Conservation (phyloP, 1,140 invertebrate species). For the Diorhabda elongata region DNA sequence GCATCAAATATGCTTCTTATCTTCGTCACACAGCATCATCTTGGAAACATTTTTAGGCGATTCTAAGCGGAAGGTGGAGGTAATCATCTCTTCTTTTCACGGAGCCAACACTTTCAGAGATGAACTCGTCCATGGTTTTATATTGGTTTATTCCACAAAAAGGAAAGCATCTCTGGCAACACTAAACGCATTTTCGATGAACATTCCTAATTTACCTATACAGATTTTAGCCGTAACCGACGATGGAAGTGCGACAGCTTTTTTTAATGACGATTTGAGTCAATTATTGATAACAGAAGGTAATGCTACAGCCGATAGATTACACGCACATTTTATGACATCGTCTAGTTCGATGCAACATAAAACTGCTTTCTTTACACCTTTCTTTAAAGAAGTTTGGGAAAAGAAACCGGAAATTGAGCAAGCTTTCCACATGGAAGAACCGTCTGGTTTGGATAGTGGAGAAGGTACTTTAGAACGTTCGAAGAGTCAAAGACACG, state of each 20-base stretch:
- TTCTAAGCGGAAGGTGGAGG: slow-evolving; percentile 84
- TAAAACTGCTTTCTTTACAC: slow-evolving; percentile 90
- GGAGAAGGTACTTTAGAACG: slow-evolving; percentile 68
- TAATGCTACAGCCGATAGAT: slow-evolving; percentile 84
- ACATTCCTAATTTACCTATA: slow-evolving; percentile 90
- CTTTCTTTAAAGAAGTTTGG: slow-evolving; percentile 95
- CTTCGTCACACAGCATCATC: slow-evolving; percentile 81
- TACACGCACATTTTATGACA: slow-evolving; percentile 91
- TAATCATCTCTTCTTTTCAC: slow-evolving; percentile 93
- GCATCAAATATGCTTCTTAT: slow-evolving; percentile 83
- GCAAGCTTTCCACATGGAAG: slow-evolving; percentile 86
- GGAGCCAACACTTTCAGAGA: slow-evolving; percentile 88
- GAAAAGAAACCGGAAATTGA: slow-evolving; percentile 94
- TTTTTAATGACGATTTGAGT: slow-evolving; percentile 84
- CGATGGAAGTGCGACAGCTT: slow-evolving; percentile 76
- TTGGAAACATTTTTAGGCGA: slow-evolving; percentile 88
- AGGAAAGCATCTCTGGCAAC: slow-evolving; percentile 91
- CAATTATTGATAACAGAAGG: slow-evolving; percentile 90
- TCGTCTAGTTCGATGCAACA: slow-evolving; percentile 74
- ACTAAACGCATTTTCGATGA: slow-evolving; percentile 89
- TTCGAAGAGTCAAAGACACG: slow-evolving; percentile 50
- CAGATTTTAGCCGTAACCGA: slow-evolving; percentile 93
- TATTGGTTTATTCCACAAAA: slow-evolving; percentile 93
- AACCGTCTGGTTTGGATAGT: slow-evolving; percentile 63
- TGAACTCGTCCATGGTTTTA: slow-evolving; percentile 92